Conservation (phyloP, 2,113 vertebrate species). For the Colius striatus region DNA sequence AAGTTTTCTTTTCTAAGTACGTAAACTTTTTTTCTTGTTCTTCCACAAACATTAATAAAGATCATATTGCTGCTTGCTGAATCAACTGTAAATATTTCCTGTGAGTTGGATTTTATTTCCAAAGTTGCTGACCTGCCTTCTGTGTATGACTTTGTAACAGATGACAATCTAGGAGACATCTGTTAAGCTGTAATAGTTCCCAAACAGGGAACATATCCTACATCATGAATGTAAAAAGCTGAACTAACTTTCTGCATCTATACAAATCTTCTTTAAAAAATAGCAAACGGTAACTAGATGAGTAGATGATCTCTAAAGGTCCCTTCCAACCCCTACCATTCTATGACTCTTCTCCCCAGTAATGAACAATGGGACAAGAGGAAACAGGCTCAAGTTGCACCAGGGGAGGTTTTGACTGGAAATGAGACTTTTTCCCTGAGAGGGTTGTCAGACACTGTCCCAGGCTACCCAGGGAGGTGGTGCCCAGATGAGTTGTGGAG, state of each 20-base stretch:
- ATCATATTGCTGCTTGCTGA: constrained; percentile 26
- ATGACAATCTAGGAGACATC: constrained; percentile 62
- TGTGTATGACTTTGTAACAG: constrained; percentile 21
- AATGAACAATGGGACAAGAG: too few relatives aligned
- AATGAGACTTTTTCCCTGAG: too few relatives aligned
- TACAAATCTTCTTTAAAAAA: neutral
- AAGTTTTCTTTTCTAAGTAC: neutral
- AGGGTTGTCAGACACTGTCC: too few relatives aligned
- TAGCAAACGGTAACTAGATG: neutral
- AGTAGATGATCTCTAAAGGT: too few relatives aligned
- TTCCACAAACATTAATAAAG: constrained; percentile 13
- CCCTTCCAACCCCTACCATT: too few relatives aligned
- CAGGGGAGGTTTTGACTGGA: too few relatives aligned
- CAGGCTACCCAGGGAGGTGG: too few relatives aligned
- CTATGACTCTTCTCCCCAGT: too few relatives aligned
- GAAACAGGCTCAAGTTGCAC: too few relatives aligned
- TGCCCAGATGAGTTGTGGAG: too few relatives aligned
- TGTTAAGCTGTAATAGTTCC: constrained; percentile 42
- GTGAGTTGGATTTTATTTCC: constrained; percentile 54
- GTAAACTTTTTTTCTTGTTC: neutral
- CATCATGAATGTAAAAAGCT: neutral
- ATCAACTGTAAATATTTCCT: constrained; percentile 64
- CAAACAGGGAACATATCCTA: neutral
- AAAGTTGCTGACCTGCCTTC: constrained; percentile 61
- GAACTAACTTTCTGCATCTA: neutral